A percentile compares a stretch with the other conserved stretches of the same genome.
Conservation (phyloP, 2,888 invertebrate species). For the Pollenia angustigena region DNA sequence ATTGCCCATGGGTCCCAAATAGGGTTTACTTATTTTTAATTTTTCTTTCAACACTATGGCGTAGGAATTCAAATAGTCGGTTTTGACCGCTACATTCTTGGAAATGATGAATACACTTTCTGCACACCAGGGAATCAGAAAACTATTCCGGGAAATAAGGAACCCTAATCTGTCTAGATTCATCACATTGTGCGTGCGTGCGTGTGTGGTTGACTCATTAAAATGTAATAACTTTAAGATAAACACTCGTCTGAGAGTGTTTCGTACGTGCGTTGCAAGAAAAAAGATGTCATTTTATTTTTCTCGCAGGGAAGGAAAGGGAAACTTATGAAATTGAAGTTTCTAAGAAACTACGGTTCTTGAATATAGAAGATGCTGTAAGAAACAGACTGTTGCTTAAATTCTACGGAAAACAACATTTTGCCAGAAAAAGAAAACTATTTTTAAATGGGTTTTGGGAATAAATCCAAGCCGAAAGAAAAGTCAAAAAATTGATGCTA, state of each 20-base stretch:
- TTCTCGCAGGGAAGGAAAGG: too few species aligned
- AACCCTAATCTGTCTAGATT: not conserved
- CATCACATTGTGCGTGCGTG: not conserved
- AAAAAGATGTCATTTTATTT: not conserved
- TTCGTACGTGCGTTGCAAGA: too few species aligned
- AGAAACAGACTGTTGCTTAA: not conserved
- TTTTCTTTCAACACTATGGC: too few species aligned
- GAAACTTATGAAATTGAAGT: not conserved
- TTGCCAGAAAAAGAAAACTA: not conserved
- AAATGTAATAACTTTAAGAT: slow-evolving; percentile 1
- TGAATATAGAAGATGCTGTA: not conserved
- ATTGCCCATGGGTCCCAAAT: too few species aligned
- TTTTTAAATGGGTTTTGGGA: not conserved
- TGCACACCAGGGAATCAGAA: too few species aligned
- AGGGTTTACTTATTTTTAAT: too few species aligned
- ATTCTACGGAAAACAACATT: not conserved
- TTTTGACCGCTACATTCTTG: too few species aligned
- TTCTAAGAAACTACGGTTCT: not conserved
- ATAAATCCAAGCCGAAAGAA: too few species aligned
- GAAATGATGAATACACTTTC: too few species aligned
- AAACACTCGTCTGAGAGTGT: not conserved
- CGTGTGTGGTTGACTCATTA: not conserved
- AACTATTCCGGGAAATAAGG: too few species aligned
- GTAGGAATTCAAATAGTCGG: too few species aligned
- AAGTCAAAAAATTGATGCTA: too few species aligned